Conservation (phyloP, 2,888 invertebrate genomes). For the Parnassius apollo region DNA sequence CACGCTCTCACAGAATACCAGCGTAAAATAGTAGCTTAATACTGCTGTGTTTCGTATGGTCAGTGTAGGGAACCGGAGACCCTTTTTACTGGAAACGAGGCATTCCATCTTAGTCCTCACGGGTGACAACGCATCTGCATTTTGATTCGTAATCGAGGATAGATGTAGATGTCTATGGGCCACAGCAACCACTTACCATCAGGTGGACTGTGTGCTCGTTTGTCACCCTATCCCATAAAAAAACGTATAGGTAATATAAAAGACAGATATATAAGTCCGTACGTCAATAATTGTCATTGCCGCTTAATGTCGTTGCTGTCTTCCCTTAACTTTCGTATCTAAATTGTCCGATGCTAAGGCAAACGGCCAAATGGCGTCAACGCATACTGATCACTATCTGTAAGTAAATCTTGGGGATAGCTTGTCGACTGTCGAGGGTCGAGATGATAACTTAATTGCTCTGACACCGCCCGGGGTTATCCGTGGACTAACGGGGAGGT, state of each 20-base stretch:
- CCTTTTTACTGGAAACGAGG: too few species aligned
- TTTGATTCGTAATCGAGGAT: too few species aligned
- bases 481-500: conserved; percentile 47
- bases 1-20: too few species aligned
- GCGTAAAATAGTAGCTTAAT: too few species aligned
- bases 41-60: too few species aligned
- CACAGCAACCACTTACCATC: too few species aligned
- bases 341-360: conserved; percentile 70
- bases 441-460: conserved; percentile 71
- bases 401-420: conserved; percentile 63
- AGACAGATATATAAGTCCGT: conserved; percentile 59
- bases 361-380: conserved; percentile 74
- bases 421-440: conserved; percentile 54
- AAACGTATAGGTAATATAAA: conserved; percentile 59
- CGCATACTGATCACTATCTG: conserved; percentile 68
- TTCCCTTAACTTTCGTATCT: conserved; percentile 52
- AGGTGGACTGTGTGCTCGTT: too few species aligned
- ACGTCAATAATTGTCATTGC: conserved; percentile 68
- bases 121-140: too few species aligned
- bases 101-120: too few species aligned
- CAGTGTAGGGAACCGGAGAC: too few species aligned
- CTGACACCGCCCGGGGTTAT: conserved; percentile 52
- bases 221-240: too few species aligned
- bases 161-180: too few species aligned
- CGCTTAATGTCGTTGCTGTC: conserved; percentile 65